Evolutionary conservation across 2,113 vertebrate species (phyloP).

Genomic region (Epinephelus cyanopodus): DNA sequence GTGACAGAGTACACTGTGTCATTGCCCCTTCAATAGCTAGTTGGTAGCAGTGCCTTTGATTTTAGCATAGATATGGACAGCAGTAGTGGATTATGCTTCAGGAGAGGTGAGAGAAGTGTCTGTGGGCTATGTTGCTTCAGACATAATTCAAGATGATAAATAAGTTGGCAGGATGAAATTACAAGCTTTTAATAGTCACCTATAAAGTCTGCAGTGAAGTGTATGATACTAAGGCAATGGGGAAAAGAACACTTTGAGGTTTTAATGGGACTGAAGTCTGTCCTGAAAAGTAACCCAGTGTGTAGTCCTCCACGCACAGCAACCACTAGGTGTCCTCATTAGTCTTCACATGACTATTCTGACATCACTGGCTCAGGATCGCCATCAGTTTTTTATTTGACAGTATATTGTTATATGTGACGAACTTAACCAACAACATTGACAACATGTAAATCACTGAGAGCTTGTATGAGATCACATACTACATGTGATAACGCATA

Average conservation of each 20-base stretch:
- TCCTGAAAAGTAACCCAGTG: not conserved
- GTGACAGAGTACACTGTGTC: not conserved
- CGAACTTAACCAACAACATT: not conserved
- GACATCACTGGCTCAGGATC: not conserved
- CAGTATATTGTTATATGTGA: not conserved
- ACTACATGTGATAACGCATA: not conserved
- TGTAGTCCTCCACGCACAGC: not conserved
- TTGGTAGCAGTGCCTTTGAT: not conserved
- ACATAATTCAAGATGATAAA: not conserved
- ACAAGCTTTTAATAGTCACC: not conserved
- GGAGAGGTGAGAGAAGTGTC: not conserved
- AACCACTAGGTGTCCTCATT: constrained; percentile 79
- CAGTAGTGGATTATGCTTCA: not conserved
- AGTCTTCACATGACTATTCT: constrained; percentile 53
- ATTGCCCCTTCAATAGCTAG: not conserved
- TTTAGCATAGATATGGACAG: not conserved
- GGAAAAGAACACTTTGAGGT: not conserved
- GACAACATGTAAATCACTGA: not conserved
- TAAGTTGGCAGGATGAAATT: not conserved
- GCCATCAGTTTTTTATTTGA: not conserved
- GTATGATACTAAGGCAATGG: not conserved
- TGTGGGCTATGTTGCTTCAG: no score
- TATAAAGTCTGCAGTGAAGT: not conserved
- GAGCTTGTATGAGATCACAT: not conserved
- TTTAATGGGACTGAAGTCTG: not conserved